phyloP scores from a whole-genome alignment of 53 echinoderm and acorn worm genomes.

The Paelopatides confundens region DNA sequence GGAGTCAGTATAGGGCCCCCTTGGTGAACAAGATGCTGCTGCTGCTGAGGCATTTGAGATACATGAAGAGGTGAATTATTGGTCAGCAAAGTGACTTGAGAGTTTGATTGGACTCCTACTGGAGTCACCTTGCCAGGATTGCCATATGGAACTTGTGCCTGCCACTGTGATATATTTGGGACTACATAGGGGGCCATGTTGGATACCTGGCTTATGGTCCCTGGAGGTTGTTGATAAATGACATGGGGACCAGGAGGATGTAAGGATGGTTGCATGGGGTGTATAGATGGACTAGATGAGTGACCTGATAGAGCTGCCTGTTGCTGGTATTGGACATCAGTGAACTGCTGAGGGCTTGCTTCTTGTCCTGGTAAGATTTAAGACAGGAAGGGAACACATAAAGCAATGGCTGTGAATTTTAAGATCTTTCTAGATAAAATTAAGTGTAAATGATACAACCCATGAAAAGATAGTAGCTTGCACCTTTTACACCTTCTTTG shows the following conservation, averaged over 20 bases:
- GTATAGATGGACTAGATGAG: conserved; percentile 28
- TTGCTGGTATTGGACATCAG: conserved; percentile 15
- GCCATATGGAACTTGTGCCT: conserved; percentile 12
- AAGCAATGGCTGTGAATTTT: too few species aligned
- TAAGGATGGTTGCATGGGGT: conserved; percentile 11
- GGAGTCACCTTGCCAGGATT: conserved; percentile 26
- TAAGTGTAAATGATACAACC: background rate
- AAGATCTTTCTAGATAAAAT: too few species aligned
- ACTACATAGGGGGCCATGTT: conserved; percentile 2
- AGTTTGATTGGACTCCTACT: conserved; percentile 11
- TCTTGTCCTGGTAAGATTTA: conserved; percentile 23
- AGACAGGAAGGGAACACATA: background rate
- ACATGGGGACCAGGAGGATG: conserved; percentile 17
- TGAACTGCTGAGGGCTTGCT: conserved; percentile 23
- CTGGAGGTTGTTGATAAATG: conserved; percentile 10
- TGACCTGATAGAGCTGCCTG: conserved; percentile 9
- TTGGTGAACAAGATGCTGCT: conserved; percentile 14
- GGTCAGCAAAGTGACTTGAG: conserved; percentile 23
- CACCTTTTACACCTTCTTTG: too few species aligned
- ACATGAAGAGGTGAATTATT: conserved; percentile 19
- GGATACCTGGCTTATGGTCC: background rate
- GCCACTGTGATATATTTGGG: conserved; percentile 27
- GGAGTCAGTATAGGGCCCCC: conserved; percentile 13
- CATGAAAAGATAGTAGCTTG: background rate
- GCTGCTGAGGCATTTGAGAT: conserved; percentile 28